A percentile compares a stretch with the other conserved stretches of the same genome.
Evolutionary conservation across 2,797 vertebrate genomes (phyloP).

Genomic region (Poecilia gillii): DNA sequence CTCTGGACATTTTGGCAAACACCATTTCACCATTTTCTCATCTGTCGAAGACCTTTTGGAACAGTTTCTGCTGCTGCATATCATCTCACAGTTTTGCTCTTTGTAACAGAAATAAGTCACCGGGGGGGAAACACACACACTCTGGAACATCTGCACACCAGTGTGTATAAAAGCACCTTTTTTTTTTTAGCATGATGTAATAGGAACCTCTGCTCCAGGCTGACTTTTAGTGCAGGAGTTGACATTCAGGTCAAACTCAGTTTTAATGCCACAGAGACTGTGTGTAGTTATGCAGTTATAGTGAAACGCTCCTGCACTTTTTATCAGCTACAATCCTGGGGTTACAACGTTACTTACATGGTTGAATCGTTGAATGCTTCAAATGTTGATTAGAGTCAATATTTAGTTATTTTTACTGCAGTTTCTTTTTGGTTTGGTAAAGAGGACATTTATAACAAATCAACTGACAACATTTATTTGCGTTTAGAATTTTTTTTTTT

Average conservation of each 20-base stretch:
- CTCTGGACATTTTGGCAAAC: background rate
- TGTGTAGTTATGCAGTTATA: background rate
- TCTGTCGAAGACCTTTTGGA: background rate
- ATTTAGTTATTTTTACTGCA: background rate
- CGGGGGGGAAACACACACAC: background rate
- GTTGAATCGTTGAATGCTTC: background rate
- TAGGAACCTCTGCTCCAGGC: background rate
- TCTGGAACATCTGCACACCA: background rate
- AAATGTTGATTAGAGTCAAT: background rate
- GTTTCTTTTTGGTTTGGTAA: background rate
- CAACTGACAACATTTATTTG: background rate
- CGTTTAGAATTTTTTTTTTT: background rate
- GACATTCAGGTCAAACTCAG: background rate
- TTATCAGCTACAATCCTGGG: background rate
- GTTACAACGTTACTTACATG: background rate
- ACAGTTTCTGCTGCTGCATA: background rate
- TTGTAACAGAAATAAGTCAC: background rate
- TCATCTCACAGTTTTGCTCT: background rate
- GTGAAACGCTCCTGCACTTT: background rate
- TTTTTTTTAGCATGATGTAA: background rate
- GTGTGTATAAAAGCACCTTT: background rate
- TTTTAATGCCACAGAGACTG: background rate
- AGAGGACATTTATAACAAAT: background rate
- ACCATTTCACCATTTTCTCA: no score
- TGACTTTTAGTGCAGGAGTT: background rate